phyloP scores from a whole-genome alignment of 1,140 invertebrate species.

The Araneus ventricosus region DNA sequence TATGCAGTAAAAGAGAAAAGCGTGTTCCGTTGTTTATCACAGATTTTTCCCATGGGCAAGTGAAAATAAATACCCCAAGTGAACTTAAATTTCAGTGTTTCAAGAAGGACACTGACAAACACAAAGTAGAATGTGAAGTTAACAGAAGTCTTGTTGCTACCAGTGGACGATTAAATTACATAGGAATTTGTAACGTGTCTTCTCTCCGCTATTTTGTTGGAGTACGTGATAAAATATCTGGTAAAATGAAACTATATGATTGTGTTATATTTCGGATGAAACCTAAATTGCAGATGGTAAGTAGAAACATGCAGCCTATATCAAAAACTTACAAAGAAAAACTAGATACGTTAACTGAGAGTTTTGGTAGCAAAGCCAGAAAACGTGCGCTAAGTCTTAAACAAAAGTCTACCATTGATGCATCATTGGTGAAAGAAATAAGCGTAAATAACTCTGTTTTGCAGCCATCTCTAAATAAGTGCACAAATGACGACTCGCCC shows the following conservation, averaged over 20 bases:
- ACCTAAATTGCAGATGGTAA: neutral
- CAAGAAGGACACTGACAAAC: neutral
- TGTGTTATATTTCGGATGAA: neutral
- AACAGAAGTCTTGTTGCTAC: neutral
- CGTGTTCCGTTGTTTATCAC: constrained; percentile 1
- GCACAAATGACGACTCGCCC: too few relatives aligned
- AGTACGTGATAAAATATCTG: neutral
- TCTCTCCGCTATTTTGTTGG: constrained; percentile 24
- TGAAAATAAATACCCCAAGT: neutral
- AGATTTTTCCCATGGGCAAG: neutral
- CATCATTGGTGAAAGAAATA: neutral
- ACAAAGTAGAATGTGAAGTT: neutral
- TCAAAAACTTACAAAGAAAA: neutral
- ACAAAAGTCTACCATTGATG: neutral
- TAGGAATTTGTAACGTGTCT: neutral
- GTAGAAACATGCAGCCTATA: neutral
- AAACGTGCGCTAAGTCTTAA: neutral
- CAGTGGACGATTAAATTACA: neutral
- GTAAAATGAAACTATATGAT: constrained; percentile 54
- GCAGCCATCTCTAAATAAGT: neutral
- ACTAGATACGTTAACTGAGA: neutral
- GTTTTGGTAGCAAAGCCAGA: constrained; percentile 31
- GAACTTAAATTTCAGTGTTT: neutral
- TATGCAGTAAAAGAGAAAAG: neutral
- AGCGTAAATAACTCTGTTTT: too few relatives aligned